Evolutionary conservation across 2,113 vertebrate genomes (phyloP), one percentile per base, ranked within the genome.

Genomic region (Elephas maximus): DNA sequence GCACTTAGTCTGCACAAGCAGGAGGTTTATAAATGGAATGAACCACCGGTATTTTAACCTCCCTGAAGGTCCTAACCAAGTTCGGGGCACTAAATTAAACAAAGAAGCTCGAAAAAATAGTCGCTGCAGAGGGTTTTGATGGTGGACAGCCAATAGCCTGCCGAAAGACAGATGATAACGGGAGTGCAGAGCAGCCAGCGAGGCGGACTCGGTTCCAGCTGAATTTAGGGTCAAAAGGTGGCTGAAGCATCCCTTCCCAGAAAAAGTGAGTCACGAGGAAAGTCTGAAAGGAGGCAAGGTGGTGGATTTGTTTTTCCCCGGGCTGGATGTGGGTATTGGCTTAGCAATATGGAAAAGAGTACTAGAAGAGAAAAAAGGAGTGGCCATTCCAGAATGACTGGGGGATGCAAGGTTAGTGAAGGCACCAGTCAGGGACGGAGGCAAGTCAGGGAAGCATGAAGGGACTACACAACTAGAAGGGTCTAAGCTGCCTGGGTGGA

Each of bases 231-330:
- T 97, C 97, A 97, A 87, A 91, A 97, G 97, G 97, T 84, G 91
- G 76, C 96, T 84, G 88, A 97, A 92, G 90, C 95, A 97, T 89
- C 7, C 85, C 96, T 98, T 98, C 97, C 95, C 97, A 98, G 98
- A 93, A 98, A 91, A 87, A 97, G 76, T 97, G 97, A 98, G 97
- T 98, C 98, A 98, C 51, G 0, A 85, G 87, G 86, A 45, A 94
- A 96, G 83, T 89, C 95, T 97, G 95, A 92, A 73, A 95, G 86
- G 41, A 95, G 91, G 91, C 93, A 91, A 96, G 96, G 94, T 95
- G 71, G 91, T 48, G 71, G 92, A 33, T 93, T 93, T 92, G 80
- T 87, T 94, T 82, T 88, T 69, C 90, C 92, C 69, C 51, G 79
- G 63, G 91, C 85, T 62, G 78, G 7, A 2, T n/a, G 67, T 95